phyloP scores from a whole-genome alignment of 2,888 invertebrate genomes.

The Venustoraphidia nigricollis region DNA sequence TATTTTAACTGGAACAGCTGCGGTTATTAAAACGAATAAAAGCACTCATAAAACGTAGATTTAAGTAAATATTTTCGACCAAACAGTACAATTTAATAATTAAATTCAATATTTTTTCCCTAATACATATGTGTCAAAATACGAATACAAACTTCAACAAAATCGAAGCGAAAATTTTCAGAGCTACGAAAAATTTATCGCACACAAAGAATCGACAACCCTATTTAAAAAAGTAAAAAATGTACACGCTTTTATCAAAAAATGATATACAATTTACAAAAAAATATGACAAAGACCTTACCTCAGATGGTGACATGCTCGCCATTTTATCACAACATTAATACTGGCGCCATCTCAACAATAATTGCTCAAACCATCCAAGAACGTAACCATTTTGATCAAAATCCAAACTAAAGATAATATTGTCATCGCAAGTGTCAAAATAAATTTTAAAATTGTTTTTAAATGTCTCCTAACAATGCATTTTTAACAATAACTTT shows the following conservation, averaged over 20 bases:
- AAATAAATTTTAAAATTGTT: background rate
- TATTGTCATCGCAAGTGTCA: background rate
- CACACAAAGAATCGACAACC: background rate
- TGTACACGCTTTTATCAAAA: conserved; percentile 4
- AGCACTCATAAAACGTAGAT: no score
- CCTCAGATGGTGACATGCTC: conserved; percentile 61
- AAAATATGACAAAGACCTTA: conserved; percentile 26
- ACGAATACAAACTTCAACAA: background rate
- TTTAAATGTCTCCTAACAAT: no score
- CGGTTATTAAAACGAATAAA: no score
- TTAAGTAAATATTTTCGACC: no score
- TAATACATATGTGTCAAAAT: background rate
- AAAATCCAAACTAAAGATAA: background rate
- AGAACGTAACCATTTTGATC: background rate
- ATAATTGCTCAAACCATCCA: background rate
- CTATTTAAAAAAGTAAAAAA: background rate
- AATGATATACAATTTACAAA: conserved; percentile 18
- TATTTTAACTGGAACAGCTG: no score
- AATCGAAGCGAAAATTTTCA: no score
- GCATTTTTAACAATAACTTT: no score
- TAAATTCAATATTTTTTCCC: background rate
- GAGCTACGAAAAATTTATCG: no score
- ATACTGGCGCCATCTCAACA: background rate
- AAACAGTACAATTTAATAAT: background rate
- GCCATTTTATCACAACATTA: conserved; percentile 43